Base-by-base conservation (phyloP, 2,888 invertebrate species). In the Acheta domesticus region DNA sequence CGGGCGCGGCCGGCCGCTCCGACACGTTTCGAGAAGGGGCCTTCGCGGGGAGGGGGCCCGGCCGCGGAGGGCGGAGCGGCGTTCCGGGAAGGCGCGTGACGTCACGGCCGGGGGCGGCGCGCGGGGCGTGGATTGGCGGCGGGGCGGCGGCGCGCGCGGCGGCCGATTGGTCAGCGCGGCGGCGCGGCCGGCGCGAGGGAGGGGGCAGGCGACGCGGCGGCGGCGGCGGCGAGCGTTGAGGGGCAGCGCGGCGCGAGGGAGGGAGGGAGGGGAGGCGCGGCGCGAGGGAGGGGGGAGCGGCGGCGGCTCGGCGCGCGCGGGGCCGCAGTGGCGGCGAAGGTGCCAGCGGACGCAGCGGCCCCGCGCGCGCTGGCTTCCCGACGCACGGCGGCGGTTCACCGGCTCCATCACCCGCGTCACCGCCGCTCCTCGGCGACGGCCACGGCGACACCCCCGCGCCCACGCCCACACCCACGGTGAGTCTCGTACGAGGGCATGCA, bases 21-120 rank as follows among this genome's bases (percentile, higher is more conserved):
- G 80, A 62, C n/a, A 21, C 75, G 77, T 80, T 80, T 49, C 76
- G 76, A 78, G 79, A 79, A 79, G n/a, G 23, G 62, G 16, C 14
- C 62, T 8, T 3, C 62, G n/a, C 21, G 12, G 62, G 73, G 76
- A 79, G 16, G 62, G 62, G 62, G 14, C 16, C 62, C 62, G n/a
- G 4, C n/a, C 8, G 48, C 23, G 49, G n/a, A 5, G 49, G 76
- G 76, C 21, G 36, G 73, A 16, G 23, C 36, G 36, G 62, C 62
- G 14, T 78, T 78, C 78, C 78, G 48, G 74, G 78, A 78, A 78
- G n/a, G 48, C 12, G 20, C 73, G 36, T 79, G 79, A 79, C 79
- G 79, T 79, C 48, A 79, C 20, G 23, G 2, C 1, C 19, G 36
- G 3, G 19, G 48, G 78, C 48, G 62, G n/a, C n/a, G 73, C 49